These are phyloP conservation scores for Trissolcus brochymenae DNA, from an alignment of 2,888 invertebrate species.

Conservation along the genomic window DNA sequence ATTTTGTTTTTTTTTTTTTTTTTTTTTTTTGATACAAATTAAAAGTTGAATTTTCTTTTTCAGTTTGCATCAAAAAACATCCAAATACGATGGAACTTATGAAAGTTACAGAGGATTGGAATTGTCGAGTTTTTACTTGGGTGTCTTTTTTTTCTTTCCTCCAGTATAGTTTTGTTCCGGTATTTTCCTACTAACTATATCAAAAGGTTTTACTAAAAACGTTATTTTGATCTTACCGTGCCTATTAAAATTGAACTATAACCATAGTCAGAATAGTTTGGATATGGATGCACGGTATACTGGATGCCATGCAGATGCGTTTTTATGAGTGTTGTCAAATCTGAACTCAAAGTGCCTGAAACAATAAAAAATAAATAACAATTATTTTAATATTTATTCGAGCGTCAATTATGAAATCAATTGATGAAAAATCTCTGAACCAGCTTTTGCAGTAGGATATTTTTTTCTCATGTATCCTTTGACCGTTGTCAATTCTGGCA, in stretches of 20 bases:
- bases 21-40: no score
- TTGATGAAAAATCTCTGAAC: constrained; percentile 51
- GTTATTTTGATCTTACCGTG: constrained; percentile 78
- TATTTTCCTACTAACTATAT: no score
- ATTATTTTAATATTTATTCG: not conserved
- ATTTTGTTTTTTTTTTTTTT: no score
- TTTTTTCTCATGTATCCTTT: constrained; percentile 87
- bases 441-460: constrained; percentile 81
- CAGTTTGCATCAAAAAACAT: no score
- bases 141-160: no score
- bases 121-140: no score
- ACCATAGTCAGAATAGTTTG: constrained; percentile 84
- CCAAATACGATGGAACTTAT: no score
- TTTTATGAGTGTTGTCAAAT: constrained; percentile 81
- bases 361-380: not conserved
- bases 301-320: constrained; percentile 84
- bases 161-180: no score
- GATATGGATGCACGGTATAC: constrained; percentile 83
- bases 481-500: constrained; percentile 85
- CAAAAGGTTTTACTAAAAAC: no score
- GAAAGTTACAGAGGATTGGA: no score
- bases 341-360: constrained; percentile 82
- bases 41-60: no score
- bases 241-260: constrained; percentile 83
- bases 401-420: not conserved